phyloP scores from a whole-genome alignment of 2,888 invertebrate genomes.

The Elmis aenea region DNA sequence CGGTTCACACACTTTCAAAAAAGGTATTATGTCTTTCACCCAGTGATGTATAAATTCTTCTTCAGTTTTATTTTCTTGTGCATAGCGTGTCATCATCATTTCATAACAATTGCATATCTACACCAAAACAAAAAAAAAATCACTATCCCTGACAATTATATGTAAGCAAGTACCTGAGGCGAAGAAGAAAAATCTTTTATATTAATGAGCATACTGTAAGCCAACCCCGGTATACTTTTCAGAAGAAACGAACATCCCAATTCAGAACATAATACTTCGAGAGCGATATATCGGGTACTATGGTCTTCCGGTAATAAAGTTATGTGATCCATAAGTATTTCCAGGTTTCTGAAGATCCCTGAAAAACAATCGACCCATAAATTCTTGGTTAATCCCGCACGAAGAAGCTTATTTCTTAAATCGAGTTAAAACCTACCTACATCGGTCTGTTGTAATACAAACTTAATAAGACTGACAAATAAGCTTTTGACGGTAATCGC shows the following conservation, averaged over 20 bases:
- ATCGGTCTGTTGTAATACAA: too few relatives aligned
- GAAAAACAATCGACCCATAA: too few relatives aligned
- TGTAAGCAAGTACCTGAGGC: too few relatives aligned
- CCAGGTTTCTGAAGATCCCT: too few relatives aligned
- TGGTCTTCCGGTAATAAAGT: too few relatives aligned
- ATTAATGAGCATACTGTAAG: constrained; percentile 38
- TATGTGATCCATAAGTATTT: too few relatives aligned
- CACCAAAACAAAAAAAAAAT: constrained; percentile 27
- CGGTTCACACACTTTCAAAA: constrained; percentile 32
- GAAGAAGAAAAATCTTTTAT: constrained; percentile 41
- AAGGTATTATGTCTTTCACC: constrained; percentile 32
- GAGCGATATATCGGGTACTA: constrained; percentile 31
- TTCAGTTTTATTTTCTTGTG: constrained; percentile 36
- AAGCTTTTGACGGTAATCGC: too few relatives aligned
- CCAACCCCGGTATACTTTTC: constrained; percentile 38
- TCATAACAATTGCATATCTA: constrained; percentile 54
- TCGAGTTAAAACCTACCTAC: too few relatives aligned
- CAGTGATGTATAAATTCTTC: constrained; percentile 50
- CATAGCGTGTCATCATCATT: constrained; percentile 49
- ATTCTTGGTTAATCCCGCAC: too few relatives aligned
- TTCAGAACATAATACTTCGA: constrained; percentile 32
- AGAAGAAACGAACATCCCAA: constrained; percentile 41
- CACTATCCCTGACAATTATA: too few relatives aligned
- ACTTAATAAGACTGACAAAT: too few relatives aligned
- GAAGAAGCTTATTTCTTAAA: too few relatives aligned